phyloP scores from a whole-genome alignment of 37 sponge, comb jelly and placozoan genomes.

The Lycopodina hypogea region DNA sequence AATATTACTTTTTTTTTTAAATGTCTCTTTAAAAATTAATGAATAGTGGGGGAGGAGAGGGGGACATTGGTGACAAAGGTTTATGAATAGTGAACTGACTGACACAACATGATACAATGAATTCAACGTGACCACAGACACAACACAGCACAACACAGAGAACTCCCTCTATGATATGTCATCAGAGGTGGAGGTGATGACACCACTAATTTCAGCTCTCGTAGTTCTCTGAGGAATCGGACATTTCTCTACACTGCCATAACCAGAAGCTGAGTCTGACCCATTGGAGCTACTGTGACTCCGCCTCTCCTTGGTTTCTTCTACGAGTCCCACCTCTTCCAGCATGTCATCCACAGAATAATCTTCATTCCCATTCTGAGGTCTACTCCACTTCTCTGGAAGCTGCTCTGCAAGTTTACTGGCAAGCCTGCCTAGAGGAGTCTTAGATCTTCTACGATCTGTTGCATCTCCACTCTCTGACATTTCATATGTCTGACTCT shows the following conservation, averaged over 20 bases:
- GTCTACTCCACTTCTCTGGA: too few species aligned
- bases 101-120: too few species aligned
- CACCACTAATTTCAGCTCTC: background rate
- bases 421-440: background rate
- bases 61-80: too few species aligned
- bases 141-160: too few species aligned
- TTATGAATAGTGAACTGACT: too few species aligned
- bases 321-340: background rate
- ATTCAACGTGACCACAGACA: too few species aligned
- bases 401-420: background rate
- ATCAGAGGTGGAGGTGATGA: background rate
- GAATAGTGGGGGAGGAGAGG: too few species aligned
- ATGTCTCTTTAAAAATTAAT: too few species aligned
- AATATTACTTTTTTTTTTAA: too few species aligned
- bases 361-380: too few species aligned
- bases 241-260: background rate
- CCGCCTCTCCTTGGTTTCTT: background rate
- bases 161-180: too few species aligned
- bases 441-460: background rate
- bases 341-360: background rate
- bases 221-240: background rate
- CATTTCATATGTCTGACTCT: background rate
- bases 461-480: background rate
- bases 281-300: background rate
- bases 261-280: background rate